Base-by-base conservation (phyloP, 2,113 vertebrate species). In the Triplophysa rosa region DNA sequence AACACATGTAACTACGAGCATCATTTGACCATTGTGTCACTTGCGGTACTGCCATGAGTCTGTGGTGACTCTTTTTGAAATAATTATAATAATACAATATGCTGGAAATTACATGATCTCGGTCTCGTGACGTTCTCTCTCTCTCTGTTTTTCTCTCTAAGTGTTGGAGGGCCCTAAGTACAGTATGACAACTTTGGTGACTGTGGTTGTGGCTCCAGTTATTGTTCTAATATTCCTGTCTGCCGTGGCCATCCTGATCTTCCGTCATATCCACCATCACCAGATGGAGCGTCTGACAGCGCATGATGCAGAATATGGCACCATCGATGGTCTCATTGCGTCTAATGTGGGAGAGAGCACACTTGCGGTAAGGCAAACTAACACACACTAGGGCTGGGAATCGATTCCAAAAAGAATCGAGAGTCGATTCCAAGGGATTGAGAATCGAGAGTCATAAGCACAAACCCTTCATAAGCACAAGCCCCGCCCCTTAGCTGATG, bases 301-400 rank as follows among this genome's bases (percentile, higher is more conserved):
- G 0, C 93, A 96, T 45, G 97, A 99, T 66, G 97, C 95, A 2
- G 98, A 99, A 61, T 98, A 98, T 0, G 98, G 97, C 79, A 95
- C 97, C 1, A 97, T 99, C 0, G 97, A 99, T 70, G 98, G 97
- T 8, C 95, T 99, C 58, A 99, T 99, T 74, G 95, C 98, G 4
- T 98, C 98, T 3, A 99, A 99, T 0, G 97, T 99, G 64, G 98
- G 97, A 40, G 98, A 99, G 83, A 99, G 95, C 93, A 99, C 97
- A 0, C 84, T 99, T 84, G 98, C 98, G 87, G 98, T 99, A 88
- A 97, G 97, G 2, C 11, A 72, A 40, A 94, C 8, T 11, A n/a
- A 17, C 24, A 61, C 13, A 13, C 7, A 2, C 26, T 42, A 23
- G 29, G 3, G 29, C 29, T 4, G 29, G 29, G 29, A 29, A 29